Base-by-base conservation (phyloP, 2,888 invertebrate genomes). In the Rambutsinella grinnellia region DNA sequence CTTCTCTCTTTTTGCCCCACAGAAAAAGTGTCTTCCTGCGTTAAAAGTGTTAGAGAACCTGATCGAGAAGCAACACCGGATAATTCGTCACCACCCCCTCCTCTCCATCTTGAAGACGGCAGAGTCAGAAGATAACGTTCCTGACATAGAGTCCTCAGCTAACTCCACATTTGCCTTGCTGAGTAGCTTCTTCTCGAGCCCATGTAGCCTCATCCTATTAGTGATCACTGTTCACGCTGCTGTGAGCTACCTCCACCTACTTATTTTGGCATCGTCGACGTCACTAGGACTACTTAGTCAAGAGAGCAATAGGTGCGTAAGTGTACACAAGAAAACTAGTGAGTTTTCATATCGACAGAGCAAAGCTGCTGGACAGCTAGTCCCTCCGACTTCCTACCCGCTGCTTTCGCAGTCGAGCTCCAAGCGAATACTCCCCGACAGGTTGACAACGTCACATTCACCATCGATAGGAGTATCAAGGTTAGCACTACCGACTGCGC, bases 51-150 rank as follows among this genome's bases (percentile, higher is more conserved):
- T 95, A 78, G 94, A 93, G 86, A 91, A 93, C 79, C 92, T 94
- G 85, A 94, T 96, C 86, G 95, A 95, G 88, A 90, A 92, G 58
- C 92, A 93, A 85, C 92, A 94, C 86, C 92, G 93, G 82, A 93
- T 94, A 85, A 92, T 95, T 83, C 93, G 93, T 85, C 94, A 94
- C 61, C 94, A 95, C 87, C 91, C 94, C 77, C 90, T 95, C 46
- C 90, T 95, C 74, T 95, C 95, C 84, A 94, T 95, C 87, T 94
- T 95, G 89, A 95, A 95, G 89, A 93, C 95, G 89, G 95, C 95
- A 66, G 95, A 95, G 89, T 94, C 95, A 66, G 94, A 95, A 57
- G 71, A 79, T 87, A 92, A 94, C 81, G 92, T 94, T 87, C 93
- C 94, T 24, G 91, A 92, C 36, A 89, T 90, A 2, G 90, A 90